A percentile compares a stretch with the other conserved stretches of the same genome.
Conservation (phyloP, 37 sponge, comb jelly and placozoan species). For the Axinella damicornis region DNA sequence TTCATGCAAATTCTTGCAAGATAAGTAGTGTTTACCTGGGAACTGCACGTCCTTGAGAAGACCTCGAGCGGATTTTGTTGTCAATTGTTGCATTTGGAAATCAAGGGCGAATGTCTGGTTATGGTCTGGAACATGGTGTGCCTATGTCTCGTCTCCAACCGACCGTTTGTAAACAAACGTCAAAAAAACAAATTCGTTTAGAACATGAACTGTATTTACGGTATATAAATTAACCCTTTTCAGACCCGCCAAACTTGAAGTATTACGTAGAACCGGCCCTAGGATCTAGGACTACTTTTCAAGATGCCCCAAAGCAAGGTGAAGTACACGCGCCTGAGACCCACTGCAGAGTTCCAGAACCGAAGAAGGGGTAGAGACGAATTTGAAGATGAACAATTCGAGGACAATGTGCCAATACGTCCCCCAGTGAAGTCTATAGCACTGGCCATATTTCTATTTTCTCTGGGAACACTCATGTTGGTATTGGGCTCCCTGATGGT, state of each 20-base stretch:
- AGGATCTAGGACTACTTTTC: neutral
- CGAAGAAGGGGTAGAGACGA: constrained; percentile 17
- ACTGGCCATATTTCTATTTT: constrained; percentile 42
- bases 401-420: constrained; percentile 2
- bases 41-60: constrained; percentile 37
- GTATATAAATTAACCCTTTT: too few relatives aligned
- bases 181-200: too few relatives aligned
- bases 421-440: constrained; percentile 45
- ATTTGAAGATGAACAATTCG: constrained; percentile 42
- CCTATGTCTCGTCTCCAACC: too few relatives aligned
- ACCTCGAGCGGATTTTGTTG: constrained; percentile 12
- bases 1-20: neutral
- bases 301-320: neutral
- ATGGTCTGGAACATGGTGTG: too few relatives aligned
- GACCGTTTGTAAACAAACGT: too few relatives aligned
- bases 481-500: constrained; percentile 45
- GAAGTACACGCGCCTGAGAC: constrained; percentile 18
- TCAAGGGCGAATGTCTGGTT: too few relatives aligned
- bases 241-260: too few relatives aligned
- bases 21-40: constrained; percentile 52
- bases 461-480: constrained; percentile 38
- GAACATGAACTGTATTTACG: too few relatives aligned
- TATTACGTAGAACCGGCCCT: neutral
- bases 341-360: neutral
- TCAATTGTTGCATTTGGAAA: too few relatives aligned